Evolutionary conservation across 2,888 invertebrate species (phyloP).

Genomic region (Crocallis elinguaria): DNA sequence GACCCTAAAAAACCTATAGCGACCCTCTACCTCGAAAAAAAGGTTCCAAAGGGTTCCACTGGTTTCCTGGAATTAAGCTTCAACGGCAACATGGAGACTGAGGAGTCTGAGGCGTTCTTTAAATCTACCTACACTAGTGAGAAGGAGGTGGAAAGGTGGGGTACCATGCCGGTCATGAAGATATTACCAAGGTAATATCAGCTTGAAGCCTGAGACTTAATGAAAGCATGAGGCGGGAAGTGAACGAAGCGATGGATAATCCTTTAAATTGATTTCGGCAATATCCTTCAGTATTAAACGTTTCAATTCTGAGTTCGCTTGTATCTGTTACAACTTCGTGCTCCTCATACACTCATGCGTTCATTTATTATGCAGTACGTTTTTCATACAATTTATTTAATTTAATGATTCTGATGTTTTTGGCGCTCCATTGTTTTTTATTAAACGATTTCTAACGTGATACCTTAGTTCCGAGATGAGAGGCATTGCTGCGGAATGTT

Average conservation of each 20-base stretch:
- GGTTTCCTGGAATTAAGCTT: conserved; percentile 88
- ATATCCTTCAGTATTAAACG: background rate
- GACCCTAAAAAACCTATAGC: conserved; percentile 86
- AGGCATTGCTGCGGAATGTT: too few relatives aligned
- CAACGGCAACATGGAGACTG: conserved; percentile 86
- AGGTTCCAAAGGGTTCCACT: conserved; percentile 81
- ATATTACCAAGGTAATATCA: conserved; percentile 20
- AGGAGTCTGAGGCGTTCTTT: conserved; percentile 88
- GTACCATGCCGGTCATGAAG: conserved; percentile 20
- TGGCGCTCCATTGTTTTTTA: too few relatives aligned
- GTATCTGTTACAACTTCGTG: too few relatives aligned
- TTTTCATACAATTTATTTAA: too few relatives aligned
- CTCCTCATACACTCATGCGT: too few relatives aligned
- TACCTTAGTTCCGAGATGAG: too few relatives aligned
- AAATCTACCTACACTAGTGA: conserved; percentile 85
- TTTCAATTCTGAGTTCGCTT: background rate
- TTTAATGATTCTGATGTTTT: too few relatives aligned
- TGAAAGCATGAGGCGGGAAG: conserved; percentile 8
- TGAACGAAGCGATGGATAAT: background rate
- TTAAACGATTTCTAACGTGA: too few relatives aligned
- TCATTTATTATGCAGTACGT: too few relatives aligned
- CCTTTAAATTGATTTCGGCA: background rate
- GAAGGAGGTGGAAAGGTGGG: conserved; percentile 75
- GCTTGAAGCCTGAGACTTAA: conserved; percentile 9
- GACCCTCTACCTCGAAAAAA: conserved; percentile 85